These are phyloP conservation scores for Thalassophryne amazonica DNA, from an alignment of 2,797 vertebrate species.

Conservation along the genomic window DNA sequence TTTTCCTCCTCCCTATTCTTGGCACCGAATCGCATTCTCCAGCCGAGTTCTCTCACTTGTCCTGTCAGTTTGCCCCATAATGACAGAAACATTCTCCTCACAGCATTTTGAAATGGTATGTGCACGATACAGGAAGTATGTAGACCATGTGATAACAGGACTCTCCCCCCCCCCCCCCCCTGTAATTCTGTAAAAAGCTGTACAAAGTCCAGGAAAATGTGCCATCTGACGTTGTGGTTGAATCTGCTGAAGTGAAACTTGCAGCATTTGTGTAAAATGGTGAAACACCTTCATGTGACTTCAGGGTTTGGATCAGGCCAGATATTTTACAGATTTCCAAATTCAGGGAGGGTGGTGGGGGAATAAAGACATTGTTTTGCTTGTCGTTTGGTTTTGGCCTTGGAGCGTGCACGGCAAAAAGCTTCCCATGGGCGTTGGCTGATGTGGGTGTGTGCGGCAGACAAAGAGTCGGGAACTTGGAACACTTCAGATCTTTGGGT, in stretches of 20 bases:
- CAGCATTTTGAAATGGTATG: constrained; percentile 30
- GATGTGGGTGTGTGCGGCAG: constrained; percentile 49
- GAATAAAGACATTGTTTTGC: background rate
- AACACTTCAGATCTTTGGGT: constrained; percentile 56
- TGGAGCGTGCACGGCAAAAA: background rate
- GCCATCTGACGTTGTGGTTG: constrained; percentile 18
- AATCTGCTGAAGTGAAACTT: constrained; percentile 42
- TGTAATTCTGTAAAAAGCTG: constrained; percentile 25
- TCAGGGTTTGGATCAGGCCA: background rate
- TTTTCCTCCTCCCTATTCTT: constrained; percentile 54
- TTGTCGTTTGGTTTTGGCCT: constrained; percentile 3
- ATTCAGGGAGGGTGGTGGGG: too few relatives aligned
- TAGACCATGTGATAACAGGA: constrained; percentile 11
- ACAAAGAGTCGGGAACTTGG: constrained; percentile 61
- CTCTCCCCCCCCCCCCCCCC: background rate
- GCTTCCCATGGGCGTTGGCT: constrained; percentile 63
- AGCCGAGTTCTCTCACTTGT: constrained; percentile 31
- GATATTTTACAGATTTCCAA: constrained; percentile 11
- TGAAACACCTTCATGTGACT: constrained; percentile 27
- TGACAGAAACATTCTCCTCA: constrained; percentile 43
- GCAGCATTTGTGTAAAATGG: background rate
- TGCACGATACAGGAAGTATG: constrained; percentile 26
- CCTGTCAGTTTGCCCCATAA: constrained; percentile 20
- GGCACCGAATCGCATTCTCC: constrained; percentile 25
- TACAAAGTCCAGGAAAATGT: constrained; percentile 22